Evolutionary conservation across 2,113 vertebrate species (phyloP).

Genomic region (Balaenoptera acutorostrata): DNA sequence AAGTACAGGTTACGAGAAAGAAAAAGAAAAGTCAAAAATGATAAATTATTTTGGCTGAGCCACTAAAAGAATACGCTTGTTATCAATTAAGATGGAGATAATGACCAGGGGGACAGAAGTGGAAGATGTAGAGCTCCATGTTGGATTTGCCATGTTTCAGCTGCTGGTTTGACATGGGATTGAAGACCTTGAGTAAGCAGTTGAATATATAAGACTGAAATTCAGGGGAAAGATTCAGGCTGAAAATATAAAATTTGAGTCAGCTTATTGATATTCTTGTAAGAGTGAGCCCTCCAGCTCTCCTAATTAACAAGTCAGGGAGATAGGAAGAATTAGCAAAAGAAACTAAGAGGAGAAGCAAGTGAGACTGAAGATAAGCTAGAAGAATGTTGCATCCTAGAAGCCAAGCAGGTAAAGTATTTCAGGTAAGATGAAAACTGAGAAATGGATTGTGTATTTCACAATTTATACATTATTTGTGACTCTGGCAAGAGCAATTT

Average conservation of each 20-base stretch:
- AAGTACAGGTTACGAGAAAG: not conserved
- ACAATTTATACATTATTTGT: not conserved
- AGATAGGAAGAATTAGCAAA: not conserved
- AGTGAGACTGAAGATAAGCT: not conserved
- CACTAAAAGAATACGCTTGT: not conserved
- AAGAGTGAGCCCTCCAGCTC: not conserved
- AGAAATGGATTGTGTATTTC: not conserved
- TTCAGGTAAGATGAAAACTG: not conserved
- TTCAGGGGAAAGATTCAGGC: not conserved
- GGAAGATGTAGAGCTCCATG: not conserved
- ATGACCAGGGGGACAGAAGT: not conserved
- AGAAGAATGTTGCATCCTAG: not conserved
- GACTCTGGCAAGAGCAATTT: not conserved
- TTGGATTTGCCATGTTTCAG: not conserved
- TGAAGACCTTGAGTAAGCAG: not conserved
- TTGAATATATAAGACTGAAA: not conserved
- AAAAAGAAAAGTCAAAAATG: not conserved
- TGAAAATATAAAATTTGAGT: not conserved
- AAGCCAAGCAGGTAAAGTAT: not conserved
- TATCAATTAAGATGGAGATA: not conserved
- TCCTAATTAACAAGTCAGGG: not conserved
- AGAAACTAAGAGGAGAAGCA: not conserved
- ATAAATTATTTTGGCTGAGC: not conserved
- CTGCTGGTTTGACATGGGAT: not conserved
- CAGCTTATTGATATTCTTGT: no score